phyloP scores from a whole-genome alignment of 2,113 vertebrate species.

The Prunella fulvescens region DNA sequence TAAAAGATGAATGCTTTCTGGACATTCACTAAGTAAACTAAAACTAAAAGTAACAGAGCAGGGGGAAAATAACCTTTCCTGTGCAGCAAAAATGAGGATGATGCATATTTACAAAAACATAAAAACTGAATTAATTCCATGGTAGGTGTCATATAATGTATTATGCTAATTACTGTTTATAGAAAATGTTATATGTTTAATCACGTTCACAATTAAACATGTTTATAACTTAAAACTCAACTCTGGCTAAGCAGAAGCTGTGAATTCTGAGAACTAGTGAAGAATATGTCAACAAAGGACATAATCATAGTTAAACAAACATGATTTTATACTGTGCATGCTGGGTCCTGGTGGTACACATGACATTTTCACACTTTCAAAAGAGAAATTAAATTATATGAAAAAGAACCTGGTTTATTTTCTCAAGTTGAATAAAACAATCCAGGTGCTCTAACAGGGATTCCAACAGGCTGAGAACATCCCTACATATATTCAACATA shows the following conservation, averaged over 20 bases:
- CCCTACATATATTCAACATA: background rate
- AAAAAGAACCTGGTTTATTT: background rate
- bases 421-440: background rate
- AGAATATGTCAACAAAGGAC: background rate
- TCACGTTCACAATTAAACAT: background rate
- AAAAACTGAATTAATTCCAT: background rate
- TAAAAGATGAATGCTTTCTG: background rate
- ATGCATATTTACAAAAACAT: background rate
- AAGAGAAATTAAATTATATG: background rate
- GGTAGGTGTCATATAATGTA: background rate
- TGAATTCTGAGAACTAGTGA: background rate
- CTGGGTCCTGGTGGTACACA: background rate
- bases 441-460: background rate
- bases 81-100: background rate
- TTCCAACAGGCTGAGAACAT: background rate
- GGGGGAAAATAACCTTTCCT: background rate
- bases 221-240: background rate
- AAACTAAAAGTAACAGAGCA: background rate
- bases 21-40: background rate
- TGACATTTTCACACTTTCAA: background rate
- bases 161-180: background rate
- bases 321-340: background rate
- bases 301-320: background rate
- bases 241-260: background rate
- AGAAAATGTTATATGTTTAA: background rate